Evolutionary conservation across 2,888 invertebrate genomes (phyloP), one percentile per base, ranked within the genome.

Genomic region (Cheilosia grossa): DNA sequence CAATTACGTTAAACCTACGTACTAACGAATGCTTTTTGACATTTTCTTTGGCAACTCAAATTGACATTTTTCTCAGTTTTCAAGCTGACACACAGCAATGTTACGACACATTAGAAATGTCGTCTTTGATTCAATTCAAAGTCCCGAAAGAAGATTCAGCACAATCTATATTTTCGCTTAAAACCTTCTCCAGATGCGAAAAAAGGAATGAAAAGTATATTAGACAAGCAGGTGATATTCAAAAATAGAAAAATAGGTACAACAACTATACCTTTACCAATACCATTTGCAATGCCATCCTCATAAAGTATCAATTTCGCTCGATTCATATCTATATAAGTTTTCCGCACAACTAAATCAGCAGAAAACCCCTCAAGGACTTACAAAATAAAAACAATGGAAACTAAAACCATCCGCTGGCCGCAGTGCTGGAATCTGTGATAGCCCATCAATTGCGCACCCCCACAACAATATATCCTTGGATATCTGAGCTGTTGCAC

Each of bases 401-500:
- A 59, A 77, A n/a, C 51, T 51, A 69, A 54, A 44, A 54, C 42
- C 69, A 63, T 82, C 44, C 64, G 42, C 49, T 27, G 56, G 70
- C 44, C 72, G 59, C 78, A 82, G 54, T 80, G 67, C 67, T 80
- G 69, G 74, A 37, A 37, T 37, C 63, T 56, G 72, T 67, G 54
- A 64, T 40, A 44, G 30, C 42, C 59, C 67, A 77, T 67, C 77
- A 59, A 67, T 69, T 54, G 53, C 44, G 47, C 42, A 37, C n/a
- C 13, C 40, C 21, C 7, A 59, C 42, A 66, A 24, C 47, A n/a
- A 63, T 64, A 63, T 63, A 75, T 72, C 75, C 74, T 72, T 37
- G 6, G 66, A 85, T 80, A 85, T 67, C 61, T 61, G 75, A 81
- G 54, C 85, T 81, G 75, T 80, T 80, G 83, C 64, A 58, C 70